Conservation (phyloP, 2,797 vertebrate species). For the Octomys mimax region DNA sequence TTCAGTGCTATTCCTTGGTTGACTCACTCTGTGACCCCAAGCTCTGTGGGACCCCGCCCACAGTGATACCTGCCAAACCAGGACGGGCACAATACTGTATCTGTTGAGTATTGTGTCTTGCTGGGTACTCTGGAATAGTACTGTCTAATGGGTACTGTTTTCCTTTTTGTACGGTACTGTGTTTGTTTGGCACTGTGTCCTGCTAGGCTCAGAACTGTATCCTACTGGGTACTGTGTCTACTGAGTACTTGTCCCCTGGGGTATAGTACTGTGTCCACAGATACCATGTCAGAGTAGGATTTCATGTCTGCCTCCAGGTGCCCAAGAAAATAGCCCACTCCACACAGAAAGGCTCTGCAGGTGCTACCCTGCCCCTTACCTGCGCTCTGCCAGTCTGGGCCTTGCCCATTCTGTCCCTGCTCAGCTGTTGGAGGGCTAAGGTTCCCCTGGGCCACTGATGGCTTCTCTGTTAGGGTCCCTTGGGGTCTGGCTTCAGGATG, state of each 20-base stretch:
- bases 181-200: not conserved
- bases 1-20: not conserved
- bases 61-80: not conserved
- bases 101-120: not conserved
- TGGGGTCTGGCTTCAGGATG: no score
- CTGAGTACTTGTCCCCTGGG: not conserved
- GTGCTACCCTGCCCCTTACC: not conserved
- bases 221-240: not conserved
- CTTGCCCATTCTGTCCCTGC: no score
- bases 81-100: not conserved
- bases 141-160: not conserved
- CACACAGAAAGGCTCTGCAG: not conserved
- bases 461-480: not conserved
- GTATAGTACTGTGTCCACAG: not conserved
- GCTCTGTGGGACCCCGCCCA: not conserved
- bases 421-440: not conserved
- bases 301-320: not conserved
- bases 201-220: not conserved
- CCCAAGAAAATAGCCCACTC: not conserved
- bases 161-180: not conserved
- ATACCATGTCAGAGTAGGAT: no score
- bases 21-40: constrained; percentile 41
- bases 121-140: not conserved
- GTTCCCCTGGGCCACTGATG: not conserved
- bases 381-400: not conserved